Evolutionary conservation across 2,797 vertebrate species (phyloP).

Genomic region (Euthynnus affinis): DNA sequence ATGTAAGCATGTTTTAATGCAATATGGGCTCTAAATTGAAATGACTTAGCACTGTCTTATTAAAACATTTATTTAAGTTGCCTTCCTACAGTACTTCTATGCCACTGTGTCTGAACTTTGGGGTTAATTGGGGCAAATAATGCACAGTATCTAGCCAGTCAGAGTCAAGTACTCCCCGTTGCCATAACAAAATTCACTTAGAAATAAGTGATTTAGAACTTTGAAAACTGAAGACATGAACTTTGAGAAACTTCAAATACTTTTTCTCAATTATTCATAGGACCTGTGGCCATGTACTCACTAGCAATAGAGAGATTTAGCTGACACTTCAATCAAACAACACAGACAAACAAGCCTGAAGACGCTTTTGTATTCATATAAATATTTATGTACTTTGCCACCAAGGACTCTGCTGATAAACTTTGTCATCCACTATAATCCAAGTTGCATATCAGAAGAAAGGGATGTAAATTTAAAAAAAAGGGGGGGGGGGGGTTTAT

Average conservation of each 20-base stretch:
- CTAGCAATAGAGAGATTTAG: constrained; percentile 17
- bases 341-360: constrained; percentile 29
- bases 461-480: constrained; percentile 3
- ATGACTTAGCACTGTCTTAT: not conserved
- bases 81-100: not conserved
- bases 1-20: not conserved
- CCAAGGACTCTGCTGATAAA: constrained; percentile 33
- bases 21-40: not conserved
- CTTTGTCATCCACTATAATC: constrained; percentile 42
- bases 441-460: constrained; percentile 13
- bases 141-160: not conserved
- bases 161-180: not conserved
- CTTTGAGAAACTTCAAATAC: not conserved
- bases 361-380: constrained; percentile 42
- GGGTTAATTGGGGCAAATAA: not conserved
- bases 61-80: not conserved
- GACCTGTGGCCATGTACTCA: constrained; percentile 23
- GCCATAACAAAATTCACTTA: not conserved
- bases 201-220: not conserved
- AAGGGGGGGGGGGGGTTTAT: not conserved
- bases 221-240: constrained; percentile 13
- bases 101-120: not conserved
- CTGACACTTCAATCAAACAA: constrained; percentile 48
- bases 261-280: constrained; percentile 42
- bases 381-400: constrained; percentile 52